Evolutionary conservation across 2,113 vertebrate species (phyloP).

Genomic region (Potamarius usumacintae): DNA sequence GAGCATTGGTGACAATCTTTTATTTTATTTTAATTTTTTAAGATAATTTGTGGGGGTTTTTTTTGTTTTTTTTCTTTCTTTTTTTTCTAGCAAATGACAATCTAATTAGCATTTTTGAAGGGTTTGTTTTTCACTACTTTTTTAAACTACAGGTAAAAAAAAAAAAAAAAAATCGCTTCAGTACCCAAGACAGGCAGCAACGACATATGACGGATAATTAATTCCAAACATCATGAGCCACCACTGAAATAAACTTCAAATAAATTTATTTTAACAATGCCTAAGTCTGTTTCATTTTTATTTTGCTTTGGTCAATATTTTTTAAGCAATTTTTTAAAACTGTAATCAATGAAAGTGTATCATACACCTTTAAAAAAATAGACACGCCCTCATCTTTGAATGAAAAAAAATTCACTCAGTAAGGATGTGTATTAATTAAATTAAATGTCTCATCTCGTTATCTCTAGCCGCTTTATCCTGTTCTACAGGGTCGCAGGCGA

Average conservation of each 20-base stretch:
- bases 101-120: neutral
- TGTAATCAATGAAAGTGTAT: neutral
- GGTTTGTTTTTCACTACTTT: neutral
- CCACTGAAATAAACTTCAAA: neutral
- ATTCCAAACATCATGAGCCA: neutral
- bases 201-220: too few species aligned
- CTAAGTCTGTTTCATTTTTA: too few species aligned
- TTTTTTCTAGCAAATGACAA: conserved; percentile 11
- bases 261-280: neutral
- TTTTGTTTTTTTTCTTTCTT: neutral
- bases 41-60: too few species aligned
- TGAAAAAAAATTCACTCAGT: too few species aligned
- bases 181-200: neutral
- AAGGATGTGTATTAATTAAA: too few species aligned
- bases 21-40: neutral
- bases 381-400: too few species aligned
- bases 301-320: neutral
- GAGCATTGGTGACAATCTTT: conserved; percentile 49
- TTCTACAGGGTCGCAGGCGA: too few species aligned
- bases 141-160: neutral
- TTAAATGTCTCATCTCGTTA: too few species aligned
- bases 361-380: neutral
- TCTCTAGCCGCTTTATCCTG: too few species aligned
- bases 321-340: neutral
- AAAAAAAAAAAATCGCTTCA: neutral